Conservation (phyloP, 2,797 vertebrate genomes). For the Catostomus latipinnis region DNA sequence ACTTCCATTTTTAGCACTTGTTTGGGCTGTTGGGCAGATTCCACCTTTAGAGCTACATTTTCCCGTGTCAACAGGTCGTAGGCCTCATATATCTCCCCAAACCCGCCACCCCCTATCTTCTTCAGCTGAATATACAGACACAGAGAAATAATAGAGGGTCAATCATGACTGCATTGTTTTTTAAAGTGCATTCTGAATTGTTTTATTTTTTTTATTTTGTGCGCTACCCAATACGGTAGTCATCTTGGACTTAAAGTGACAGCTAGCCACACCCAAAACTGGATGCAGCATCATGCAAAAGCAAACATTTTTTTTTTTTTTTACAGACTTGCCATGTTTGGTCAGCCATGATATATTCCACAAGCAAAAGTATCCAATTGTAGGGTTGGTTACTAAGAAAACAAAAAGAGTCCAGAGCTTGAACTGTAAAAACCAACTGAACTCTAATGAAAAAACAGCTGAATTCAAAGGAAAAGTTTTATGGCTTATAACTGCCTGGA, state of each 20-base stretch:
- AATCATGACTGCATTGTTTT: conserved; percentile 21
- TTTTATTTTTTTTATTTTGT: no score
- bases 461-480: background rate
- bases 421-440: background rate
- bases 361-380: no score
- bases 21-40: conserved; percentile 91
- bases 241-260: no score
- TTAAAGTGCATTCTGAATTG: no score
- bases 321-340: no score
- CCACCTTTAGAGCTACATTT: conserved; percentile 89
- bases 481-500: background rate
- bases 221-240: no score
- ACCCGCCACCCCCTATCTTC: conserved; percentile 89
- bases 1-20: conserved; percentile 93
- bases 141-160: conserved; percentile 21
- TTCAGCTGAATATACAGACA: conserved; percentile 78
- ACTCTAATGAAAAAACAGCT: no score
- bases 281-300: no score
- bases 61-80: conserved; percentile 87
- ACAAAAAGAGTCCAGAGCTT: background rate
- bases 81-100: conserved; percentile 90
- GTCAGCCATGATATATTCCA: no score
- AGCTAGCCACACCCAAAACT: no score
- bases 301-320: no score
- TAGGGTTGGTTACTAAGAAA: no score